A percentile compares a stretch with the other conserved stretches of the same genome.
Evolutionary conservation across 2,113 vertebrate species (phyloP).

Genomic region (Boleophthalmus pectinirostris): DNA sequence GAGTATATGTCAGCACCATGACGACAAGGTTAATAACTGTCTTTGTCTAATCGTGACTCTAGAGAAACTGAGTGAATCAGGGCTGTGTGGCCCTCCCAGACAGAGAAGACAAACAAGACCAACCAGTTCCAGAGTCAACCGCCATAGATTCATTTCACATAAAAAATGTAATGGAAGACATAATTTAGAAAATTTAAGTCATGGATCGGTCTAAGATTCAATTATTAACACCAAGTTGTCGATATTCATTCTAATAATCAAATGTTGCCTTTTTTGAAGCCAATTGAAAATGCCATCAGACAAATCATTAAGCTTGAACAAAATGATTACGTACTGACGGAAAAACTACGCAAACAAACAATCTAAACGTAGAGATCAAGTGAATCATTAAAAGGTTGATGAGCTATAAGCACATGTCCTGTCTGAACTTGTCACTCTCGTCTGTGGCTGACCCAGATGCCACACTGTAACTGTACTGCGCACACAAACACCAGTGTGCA

Average conservation of each 20-base stretch:
- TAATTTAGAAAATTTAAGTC: not conserved
- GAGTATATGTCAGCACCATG: not conserved
- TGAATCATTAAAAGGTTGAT: not conserved
- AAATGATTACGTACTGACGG: not conserved
- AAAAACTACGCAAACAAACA: not conserved
- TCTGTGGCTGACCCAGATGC: not conserved
- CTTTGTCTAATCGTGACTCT: conserved; percentile 7
- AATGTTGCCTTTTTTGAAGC: not conserved
- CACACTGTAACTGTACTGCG: not conserved
- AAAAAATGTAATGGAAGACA: not conserved
- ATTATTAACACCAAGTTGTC: not conserved
- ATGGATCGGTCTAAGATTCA: not conserved
- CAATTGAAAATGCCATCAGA: not conserved
- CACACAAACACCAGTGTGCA: no score
- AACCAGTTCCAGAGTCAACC: conserved; percentile 35
- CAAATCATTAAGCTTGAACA: not conserved
- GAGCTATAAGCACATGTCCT: not conserved
- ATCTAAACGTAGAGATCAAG: not conserved
- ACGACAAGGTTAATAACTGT: not conserved
- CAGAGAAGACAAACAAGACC: conserved; percentile 48
- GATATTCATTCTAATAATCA: not conserved
- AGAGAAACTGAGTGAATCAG: not conserved
- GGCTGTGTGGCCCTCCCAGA: not conserved
- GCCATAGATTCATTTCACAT: not conserved
- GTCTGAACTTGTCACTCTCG: not conserved